Evolutionary conservation across 2,113 vertebrate species (phyloP), one percentile per base, ranked within the genome.

Genomic region (Laterallus jamaicensis): DNA sequence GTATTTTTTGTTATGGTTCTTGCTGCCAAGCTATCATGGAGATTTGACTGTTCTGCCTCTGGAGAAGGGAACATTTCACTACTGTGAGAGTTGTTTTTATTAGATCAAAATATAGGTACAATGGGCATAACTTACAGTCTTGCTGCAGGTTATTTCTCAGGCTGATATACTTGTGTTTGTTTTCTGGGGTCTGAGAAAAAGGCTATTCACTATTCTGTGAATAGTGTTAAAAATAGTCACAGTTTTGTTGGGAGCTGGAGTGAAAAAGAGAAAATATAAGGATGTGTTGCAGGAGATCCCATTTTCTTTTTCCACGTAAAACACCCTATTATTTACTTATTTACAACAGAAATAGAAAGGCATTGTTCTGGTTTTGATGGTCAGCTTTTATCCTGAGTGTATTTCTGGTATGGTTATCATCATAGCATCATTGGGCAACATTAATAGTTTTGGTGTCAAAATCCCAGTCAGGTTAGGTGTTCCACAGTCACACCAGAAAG

Each of bases 1-100:
- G 96, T 96, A 97, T 91, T 95, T 95, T 93, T 94, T 97, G 91
- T 94, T 91, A 94, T 88, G 90, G n/a, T 91, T 88, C 71, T 73
- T 95, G 77, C 67, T 96, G 95, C 95, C 93, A 95, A 92, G 49
- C 91, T 93, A 80, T 96, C 91, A 18, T 60, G 20, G 87, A 92
- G 75, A 91, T 90, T 76, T 68, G 89, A 94, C 93, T 94, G 93
- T 94, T 97, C 89, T 95, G 78, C 37, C 80, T 94, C 92, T 89
- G 67, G 91, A 93, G 88, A 95, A 94, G 67, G 62, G 86, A 97
- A 96, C 42, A 39, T 55, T 93, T 87, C 88, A 80, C 64, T 88
- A 60, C 82, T 40, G 47, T 29, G 39, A 96, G 64, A 88, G 26
- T 47, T 79, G 73, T 40, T 96, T 97, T 95, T 93, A 93, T 95